phyloP scores from a whole-genome alignment of 1,140 invertebrate species.

The Pteromalus puparum region DNA sequence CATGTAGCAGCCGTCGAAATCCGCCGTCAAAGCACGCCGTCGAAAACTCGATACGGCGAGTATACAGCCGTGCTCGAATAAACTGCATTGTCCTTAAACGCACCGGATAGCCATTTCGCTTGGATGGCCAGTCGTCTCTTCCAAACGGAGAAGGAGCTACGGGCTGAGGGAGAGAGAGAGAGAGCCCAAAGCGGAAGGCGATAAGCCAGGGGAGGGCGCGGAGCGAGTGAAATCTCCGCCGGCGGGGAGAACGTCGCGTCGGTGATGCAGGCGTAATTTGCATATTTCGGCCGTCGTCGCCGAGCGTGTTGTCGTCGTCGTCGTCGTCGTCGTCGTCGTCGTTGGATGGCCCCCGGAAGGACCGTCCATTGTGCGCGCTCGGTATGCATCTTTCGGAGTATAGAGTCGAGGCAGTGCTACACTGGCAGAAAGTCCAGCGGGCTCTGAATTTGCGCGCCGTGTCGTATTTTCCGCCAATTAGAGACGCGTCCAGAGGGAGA shows the following conservation, averaged over 20 bases:
- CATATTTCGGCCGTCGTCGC: constrained; percentile 37
- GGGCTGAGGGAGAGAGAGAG: not conserved
- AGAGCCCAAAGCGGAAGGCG: not conserved
- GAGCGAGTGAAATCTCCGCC: constrained; percentile 31
- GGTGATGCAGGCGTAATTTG: constrained; percentile 38
- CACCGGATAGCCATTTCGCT: constrained; percentile 17
- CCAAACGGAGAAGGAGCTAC: not conserved
- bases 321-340: not conserved
- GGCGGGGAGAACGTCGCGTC: not conserved
- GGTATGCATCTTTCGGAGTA: not conserved
- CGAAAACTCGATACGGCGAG: constrained; percentile 25
- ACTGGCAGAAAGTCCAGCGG: not conserved
- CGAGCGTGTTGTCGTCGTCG: not conserved
- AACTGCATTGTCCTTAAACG: constrained; percentile 36
- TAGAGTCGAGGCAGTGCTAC: not conserved
- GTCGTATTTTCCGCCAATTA: constrained; percentile 54
- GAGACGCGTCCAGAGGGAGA: not conserved
- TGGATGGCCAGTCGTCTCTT: not conserved
- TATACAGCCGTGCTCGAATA: constrained; percentile 15
- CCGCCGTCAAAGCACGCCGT: not conserved
- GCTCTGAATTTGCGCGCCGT: constrained; percentile 24
- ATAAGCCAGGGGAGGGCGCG: not conserved
- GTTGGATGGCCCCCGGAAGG: constrained; percentile 32
- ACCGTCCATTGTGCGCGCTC: constrained; percentile 19
- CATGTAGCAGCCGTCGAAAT: not conserved